Percentiles rank a stretch among this genome's conserved stretches.
Conservation (phyloP, 2,797 vertebrate genomes). For the Sebastes trivittatus region DNA sequence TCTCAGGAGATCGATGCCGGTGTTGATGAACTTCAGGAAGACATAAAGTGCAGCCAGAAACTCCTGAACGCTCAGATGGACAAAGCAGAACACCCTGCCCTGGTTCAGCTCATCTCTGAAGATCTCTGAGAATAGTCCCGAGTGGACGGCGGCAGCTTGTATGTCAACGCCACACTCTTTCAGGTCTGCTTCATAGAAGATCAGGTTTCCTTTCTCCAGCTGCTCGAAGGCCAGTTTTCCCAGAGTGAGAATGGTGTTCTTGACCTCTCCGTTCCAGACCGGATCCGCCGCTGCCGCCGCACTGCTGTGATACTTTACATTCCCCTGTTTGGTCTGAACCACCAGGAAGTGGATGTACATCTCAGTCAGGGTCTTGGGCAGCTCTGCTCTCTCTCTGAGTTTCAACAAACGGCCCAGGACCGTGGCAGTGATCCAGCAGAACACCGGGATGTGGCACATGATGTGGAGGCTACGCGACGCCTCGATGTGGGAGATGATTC, state of each 20-base stretch:
- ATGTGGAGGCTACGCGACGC: constrained; percentile 20
- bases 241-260: constrained; percentile 16
- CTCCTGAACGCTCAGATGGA: constrained; percentile 56
- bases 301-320: constrained; percentile 28
- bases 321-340: constrained; percentile 33
- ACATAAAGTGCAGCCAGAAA: constrained; percentile 55
- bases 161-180: constrained; percentile 21
- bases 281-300: background rate
- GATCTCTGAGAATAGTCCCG: constrained; percentile 47
- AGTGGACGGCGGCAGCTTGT: constrained; percentile 10
- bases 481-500: constrained; percentile 33
- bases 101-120: constrained; percentile 14
- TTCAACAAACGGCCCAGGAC: constrained; percentile 35
- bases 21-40: constrained; percentile 4
- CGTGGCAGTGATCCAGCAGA: constrained; percentile 53
- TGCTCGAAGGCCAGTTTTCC: constrained; percentile 48
- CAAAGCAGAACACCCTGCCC: constrained; percentile 40
- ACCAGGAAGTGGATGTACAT: constrained; percentile 40
- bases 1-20: background rate
- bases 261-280: constrained; percentile 24
- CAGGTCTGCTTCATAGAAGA: constrained; percentile 46
- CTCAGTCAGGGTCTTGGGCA: constrained; percentile 52
- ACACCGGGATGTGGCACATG: constrained; percentile 51
- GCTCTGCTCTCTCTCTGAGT: background rate
- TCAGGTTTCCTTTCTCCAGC: constrained; percentile 43